A percentile compares a stretch with the other conserved stretches of the same genome.
Conservation (phyloP, 2,888 invertebrate species). For the Lepas anatifera region DNA sequence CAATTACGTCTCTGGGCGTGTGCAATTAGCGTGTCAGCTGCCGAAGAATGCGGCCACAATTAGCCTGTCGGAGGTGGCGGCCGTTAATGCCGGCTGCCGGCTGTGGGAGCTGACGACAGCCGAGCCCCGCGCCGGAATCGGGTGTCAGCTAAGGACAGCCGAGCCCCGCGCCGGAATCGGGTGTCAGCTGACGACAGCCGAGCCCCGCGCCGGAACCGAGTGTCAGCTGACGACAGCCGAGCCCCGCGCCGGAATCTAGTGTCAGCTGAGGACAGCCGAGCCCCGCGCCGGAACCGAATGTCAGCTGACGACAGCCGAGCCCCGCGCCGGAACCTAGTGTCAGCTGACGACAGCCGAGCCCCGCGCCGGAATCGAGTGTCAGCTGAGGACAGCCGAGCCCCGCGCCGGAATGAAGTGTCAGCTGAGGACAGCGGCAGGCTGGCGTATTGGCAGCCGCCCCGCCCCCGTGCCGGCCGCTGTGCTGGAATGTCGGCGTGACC, state of each 20-base stretch:
- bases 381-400: too few species aligned
- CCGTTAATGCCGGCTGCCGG: not conserved
- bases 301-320: not conserved
- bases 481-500: too few species aligned
- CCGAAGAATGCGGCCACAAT: not conserved
- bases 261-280: not conserved
- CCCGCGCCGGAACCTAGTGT: not conserved
- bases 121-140: not conserved
- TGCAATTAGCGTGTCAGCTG: not conserved
- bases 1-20: constrained; percentile 4
- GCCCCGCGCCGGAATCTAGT: not conserved
- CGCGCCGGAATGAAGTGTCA: too few species aligned
- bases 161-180: too few species aligned
- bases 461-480: too few species aligned
- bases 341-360: too few species aligned
- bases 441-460: too few species aligned
- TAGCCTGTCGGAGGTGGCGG: not conserved
- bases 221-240: not conserved
- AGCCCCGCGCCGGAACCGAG: not conserved
- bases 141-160: too few species aligned
- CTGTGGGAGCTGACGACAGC: not conserved
- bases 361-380: too few species aligned
- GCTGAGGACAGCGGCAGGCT: too few species aligned
- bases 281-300: not conserved
- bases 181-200: not conserved